Evolutionary conservation across 2,888 invertebrate species (phyloP), one percentile per base, ranked within the genome.

Genomic region (Auanema sp.): DNA sequence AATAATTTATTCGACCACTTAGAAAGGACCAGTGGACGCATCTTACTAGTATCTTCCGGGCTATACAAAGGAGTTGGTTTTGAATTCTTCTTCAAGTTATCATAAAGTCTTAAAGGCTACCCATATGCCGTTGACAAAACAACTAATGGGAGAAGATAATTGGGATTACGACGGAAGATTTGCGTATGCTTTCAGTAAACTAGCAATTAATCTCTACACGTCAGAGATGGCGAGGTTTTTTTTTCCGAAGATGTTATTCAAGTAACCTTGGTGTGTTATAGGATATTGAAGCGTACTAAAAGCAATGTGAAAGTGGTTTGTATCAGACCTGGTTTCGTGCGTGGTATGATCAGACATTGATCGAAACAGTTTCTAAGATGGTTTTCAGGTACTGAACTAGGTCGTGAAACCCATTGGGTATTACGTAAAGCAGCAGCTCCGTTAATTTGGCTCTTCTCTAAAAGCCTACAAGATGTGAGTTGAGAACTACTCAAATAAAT

Each of bases 11-110:
- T 71, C 0, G 69, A 68, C n/a, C 60, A 80, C 66, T 86, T 93
- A 12, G 79, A 91, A 60, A 89, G 91, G 56, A 85, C 87, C 43
- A 83, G 91, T 66, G 89, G 89, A 80, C 77, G 86, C 11, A 81
- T 86, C 24, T 77, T 86, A 21, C 83, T 85, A 58, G 79, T 86
- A 3, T 80, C 84, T 3, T 85, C 85, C 43, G 75, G 84, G 11
- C 68, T 77, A 42, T 83, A 83, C 65, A 73, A 71, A 21, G 73
- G 73, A 63, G 80, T 79, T 16, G 53, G 67, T 51, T 24, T 47
- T 51, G 24, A 18, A 55, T 33, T 23, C 21, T 1, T 14, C 10
- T 14, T 18, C 18, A 18, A 40, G 6, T 18, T 42, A 16, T 11
- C 40, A 40, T 11, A 18, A 42, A 24, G 10, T 18, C 16, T 33